phyloP scores from a whole-genome alignment of 2,888 invertebrate species.

The Hyles lineata region DNA sequence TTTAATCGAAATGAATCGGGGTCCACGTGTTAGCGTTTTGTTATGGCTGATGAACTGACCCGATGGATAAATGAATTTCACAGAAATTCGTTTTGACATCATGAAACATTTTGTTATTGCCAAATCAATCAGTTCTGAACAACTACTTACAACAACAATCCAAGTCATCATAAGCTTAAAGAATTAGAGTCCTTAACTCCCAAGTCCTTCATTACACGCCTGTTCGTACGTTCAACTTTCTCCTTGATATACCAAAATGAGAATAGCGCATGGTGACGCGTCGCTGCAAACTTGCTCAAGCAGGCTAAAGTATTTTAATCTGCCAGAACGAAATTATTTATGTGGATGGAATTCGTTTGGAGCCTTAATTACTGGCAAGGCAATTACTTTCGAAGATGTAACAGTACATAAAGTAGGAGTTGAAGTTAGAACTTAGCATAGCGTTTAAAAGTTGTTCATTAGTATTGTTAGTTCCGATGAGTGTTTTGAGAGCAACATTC shows the following conservation, averaged over 20 bases:
- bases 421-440: no score
- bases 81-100: no score
- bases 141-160: background rate
- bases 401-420: no score
- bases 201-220: conserved; percentile 11
- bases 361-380: background rate
- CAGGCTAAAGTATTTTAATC: conserved; percentile 36
- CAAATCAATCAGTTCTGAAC: background rate
- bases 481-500: no score
- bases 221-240: conserved; percentile 31
- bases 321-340: conserved; percentile 28
- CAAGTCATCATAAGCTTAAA: background rate
- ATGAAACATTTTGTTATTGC: no score
- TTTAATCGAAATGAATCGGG: no score
- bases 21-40: no score
- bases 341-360: conserved; percentile 12
- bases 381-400: no score
- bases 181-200: background rate
- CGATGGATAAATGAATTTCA: no score
- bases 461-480: no score
- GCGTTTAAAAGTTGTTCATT: no score
- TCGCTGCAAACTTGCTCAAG: conserved; percentile 31
- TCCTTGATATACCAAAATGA: conserved; percentile 31
- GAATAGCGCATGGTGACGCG: conserved; percentile 27
- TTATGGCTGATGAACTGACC: no score